Percentiles rank a stretch among this genome's conserved stretches.
These are phyloP conservation scores for Nysson spinosus DNA, from an alignment of 2,888 invertebrate species.

Conservation along the genomic window DNA sequence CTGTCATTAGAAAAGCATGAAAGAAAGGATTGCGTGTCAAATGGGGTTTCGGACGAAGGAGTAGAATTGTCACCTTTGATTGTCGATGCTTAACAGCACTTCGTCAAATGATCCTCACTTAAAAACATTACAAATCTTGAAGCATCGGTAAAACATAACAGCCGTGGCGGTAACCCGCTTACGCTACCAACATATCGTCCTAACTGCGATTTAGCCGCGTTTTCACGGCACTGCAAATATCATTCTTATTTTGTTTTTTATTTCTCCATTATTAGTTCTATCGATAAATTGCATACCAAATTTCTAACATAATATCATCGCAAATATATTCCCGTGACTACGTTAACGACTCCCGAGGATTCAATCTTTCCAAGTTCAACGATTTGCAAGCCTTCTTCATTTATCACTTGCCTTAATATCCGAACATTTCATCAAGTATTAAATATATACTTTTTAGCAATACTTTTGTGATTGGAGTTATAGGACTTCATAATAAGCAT, in stretches of 20 bases:
- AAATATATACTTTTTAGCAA: no score
- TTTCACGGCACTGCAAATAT: slow-evolving; percentile 11
- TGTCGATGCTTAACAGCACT: slow-evolving; percentile 30
- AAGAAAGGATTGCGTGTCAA: neutral
- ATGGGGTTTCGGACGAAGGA: neutral
- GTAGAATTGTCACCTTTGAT: slow-evolving; percentile 33
- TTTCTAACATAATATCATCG: no score
- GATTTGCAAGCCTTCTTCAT: no score
- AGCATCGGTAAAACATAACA: slow-evolving; percentile 37
- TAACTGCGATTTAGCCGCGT: slow-evolving; percentile 37
- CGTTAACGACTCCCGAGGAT: no score
- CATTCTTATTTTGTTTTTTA: neutral
- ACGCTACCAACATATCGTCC: slow-evolving; percentile 44
- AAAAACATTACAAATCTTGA: slow-evolving; percentile 32
- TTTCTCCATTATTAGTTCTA: neutral
- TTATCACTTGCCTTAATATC: no score
- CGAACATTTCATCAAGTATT: no score
- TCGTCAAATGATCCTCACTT: slow-evolving; percentile 22
- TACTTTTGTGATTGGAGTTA: no score
- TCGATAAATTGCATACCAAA: neutral
- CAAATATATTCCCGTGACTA: no score
- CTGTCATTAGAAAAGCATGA: neutral
- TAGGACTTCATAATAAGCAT: no score
- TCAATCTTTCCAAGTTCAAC: no score
- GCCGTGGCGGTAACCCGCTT: slow-evolving; percentile 44